phyloP scores from a whole-genome alignment of 2,797 vertebrate genomes.

The Octomys mimax region DNA sequence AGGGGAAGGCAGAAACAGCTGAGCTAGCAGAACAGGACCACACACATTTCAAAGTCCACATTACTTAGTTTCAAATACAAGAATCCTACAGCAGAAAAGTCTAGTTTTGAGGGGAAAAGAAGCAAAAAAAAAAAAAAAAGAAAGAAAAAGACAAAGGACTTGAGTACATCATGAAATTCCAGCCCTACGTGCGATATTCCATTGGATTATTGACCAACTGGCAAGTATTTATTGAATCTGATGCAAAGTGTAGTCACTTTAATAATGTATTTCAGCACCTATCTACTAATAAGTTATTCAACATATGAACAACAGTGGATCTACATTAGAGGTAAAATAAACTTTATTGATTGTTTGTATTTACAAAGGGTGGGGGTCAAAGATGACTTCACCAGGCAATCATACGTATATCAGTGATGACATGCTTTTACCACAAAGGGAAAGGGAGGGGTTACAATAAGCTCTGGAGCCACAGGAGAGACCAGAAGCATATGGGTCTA shows the following conservation, averaged over 20 bases:
- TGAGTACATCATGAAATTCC: slow-evolving; percentile 13
- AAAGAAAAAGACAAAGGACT: neutral
- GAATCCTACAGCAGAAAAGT: slow-evolving; percentile 3
- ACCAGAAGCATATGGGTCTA: neutral
- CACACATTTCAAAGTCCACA: neutral
- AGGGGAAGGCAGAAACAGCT: neutral
- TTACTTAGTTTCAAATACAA: slow-evolving; percentile 1
- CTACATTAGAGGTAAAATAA: neutral
- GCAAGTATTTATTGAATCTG: slow-evolving; percentile 39
- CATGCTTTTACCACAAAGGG: neutral
- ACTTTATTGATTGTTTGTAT: neutral
- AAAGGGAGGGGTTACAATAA: neutral
- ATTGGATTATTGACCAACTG: neutral
- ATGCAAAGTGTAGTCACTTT: neutral
- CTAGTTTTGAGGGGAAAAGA: neutral
- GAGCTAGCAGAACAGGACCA: neutral
- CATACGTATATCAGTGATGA: neutral
- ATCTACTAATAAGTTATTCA: neutral
- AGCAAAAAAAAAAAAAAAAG: slow-evolving; percentile 46
- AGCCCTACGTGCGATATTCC: neutral
- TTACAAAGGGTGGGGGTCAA: neutral
- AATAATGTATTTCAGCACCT: slow-evolving; percentile 45
- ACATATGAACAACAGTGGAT: slow-evolving; percentile 34
- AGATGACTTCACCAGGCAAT: neutral
- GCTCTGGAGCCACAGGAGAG: neutral